Evolutionary conservation across 2,888 invertebrate genomes (phyloP), one percentile per base, ranked within the genome.

Genomic region (Zaprionus bogoriensis): DNA sequence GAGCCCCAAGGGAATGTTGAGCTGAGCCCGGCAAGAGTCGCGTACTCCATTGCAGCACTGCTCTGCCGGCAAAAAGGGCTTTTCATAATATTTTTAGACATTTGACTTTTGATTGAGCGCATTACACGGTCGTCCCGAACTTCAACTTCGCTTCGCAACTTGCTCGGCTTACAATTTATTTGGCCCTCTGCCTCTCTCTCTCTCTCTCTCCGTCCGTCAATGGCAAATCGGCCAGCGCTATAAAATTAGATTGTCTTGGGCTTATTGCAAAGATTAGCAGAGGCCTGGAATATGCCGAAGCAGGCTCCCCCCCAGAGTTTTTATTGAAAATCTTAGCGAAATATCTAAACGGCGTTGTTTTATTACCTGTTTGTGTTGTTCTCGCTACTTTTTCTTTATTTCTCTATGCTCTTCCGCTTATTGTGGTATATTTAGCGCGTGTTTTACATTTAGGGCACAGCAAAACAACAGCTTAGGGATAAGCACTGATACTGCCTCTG

Each of bases 21-120:
- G n/a, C n/a, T n/a, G n/a, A n/a, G n/a, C n/a, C n/a, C n/a, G n/a
- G n/a, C n/a, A n/a, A n/a, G n/a, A n/a, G n/a, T n/a, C n/a, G n/a
- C n/a, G n/a, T n/a, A n/a, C n/a, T n/a, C n/a, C n/a, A n/a, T n/a
- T n/a, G n/a, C n/a, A n/a, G n/a, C n/a, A n/a, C n/a, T n/a, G n/a
- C n/a, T n/a, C n/a, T n/a, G 48, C 45, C 12, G 54, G 30, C 47
- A 17, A 30, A 3, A 19, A 19, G 68, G 82, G 83, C 82, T 87
- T 87, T 87, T 82, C 87, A 82, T 82, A 82, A 82, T 82, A 82
- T 82, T 82, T 82, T 87, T 87, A 86, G 82, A 82, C 82, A 87
- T 82, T 82, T 82, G 82, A 87, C 82, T 82, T 82, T 85, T 82
- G 82, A 82, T 82, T 82, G 86, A 82, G 82, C 87, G 82, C 87